phyloP scores from a whole-genome alignment of 37 sponge, comb jelly and placozoan genomes.

The Axinella damicornis region DNA sequence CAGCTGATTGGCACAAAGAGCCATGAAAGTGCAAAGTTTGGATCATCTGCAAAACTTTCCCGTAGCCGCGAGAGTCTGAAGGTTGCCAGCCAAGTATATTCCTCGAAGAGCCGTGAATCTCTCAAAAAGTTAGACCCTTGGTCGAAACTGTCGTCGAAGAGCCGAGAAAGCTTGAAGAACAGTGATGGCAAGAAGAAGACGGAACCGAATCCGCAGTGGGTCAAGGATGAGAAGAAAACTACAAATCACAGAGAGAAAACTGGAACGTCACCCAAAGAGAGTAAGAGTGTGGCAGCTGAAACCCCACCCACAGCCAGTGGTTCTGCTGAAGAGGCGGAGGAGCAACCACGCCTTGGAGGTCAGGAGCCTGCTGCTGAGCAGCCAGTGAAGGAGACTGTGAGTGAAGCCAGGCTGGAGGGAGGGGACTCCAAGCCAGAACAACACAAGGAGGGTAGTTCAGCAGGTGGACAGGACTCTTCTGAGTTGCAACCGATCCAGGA shows the following conservation, averaged over 20 bases:
- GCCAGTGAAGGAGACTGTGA: no score
- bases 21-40: no score
- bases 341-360: no score
- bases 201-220: no score
- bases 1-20: no score
- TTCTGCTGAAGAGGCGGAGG: background rate
- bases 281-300: background rate
- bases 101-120: conserved; percentile 14
- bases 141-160: conserved; percentile 3
- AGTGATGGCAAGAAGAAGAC: no score
- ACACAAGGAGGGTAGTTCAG: no score
- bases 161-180: background rate
- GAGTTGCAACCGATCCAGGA: no score
- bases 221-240: background rate
- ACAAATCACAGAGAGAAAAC: background rate
- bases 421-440: no score
- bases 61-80: conserved; percentile 8
- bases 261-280: background rate
- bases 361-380: no score
- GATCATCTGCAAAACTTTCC: background rate
- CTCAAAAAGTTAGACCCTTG: background rate
- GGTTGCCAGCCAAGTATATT: background rate
- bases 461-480: no score
- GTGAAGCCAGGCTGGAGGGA: no score
- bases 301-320: background rate